Evolutionary conservation across 2,888 invertebrate species (phyloP), one percentile per base, ranked within the genome.

Genomic region (Brachyptera risi): DNA sequence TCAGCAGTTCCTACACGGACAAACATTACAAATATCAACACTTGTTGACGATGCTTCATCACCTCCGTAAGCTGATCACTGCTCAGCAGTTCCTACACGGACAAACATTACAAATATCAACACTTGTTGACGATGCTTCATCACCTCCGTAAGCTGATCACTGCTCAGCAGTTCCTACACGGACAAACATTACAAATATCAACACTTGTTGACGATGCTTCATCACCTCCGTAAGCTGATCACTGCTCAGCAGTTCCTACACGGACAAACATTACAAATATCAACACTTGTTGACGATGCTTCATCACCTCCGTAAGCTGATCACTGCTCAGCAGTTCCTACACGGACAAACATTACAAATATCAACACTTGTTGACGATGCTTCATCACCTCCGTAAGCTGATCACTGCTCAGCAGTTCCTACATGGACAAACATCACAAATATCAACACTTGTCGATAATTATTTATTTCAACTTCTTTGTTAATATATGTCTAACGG

Each of bases 1-100:
- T 64, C 19, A 69, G 63, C 15, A 63, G 40, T 37, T 58, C 59
- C 68, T 68, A 61, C 13, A 58, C n/a, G n/a, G n/a, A n/a, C n/a
- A n/a, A n/a, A n/a, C n/a, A n/a, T n/a, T n/a, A n/a, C n/a, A n/a
- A n/a, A n/a, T n/a, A n/a, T n/a, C n/a, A n/a, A n/a, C n/a, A n/a
- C n/a, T 17, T 58, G 37, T 37, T 65, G 58, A 19, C 57, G 65
- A 54, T 64, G 67, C 15, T 65, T 54, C 23, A 59, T 19, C 13
- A 68, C 59, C 13, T 60, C 60, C 27, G 57, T 31, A 15, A 65
- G 54, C 58, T 68, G 68, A 19, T 68, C 66, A 5, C 59, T 47
- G 49, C 38, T 64, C 19, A 69, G 63, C 15, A 63, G 40, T 37
- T 58, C 59, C 68, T 68, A 61, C 13, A 58, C n/a, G n/a, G n/a